Conservation (phyloP, 1,140 invertebrate genomes). For the Littorina saxatilis region DNA sequence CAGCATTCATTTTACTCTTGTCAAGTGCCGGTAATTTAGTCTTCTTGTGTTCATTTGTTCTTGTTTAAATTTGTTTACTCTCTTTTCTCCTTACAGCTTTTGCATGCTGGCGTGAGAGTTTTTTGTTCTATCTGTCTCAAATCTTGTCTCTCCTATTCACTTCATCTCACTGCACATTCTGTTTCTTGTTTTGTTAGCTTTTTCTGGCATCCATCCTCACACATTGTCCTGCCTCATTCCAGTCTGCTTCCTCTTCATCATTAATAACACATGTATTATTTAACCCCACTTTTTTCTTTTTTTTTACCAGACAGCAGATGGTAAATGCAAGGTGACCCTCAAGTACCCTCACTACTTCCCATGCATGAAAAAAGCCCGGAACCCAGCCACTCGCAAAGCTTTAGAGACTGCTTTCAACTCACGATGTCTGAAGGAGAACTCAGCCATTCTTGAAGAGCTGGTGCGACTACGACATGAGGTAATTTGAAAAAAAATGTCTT, state of each 20-base stretch:
- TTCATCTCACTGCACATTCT: neutral
- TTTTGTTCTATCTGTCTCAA: too few species aligned
- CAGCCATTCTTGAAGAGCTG: slow-evolving; percentile 75
- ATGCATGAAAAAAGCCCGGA: slow-evolving; percentile 77
- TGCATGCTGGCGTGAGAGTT: too few species aligned
- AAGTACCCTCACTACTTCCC: slow-evolving; percentile 80
- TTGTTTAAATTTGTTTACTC: neutral
- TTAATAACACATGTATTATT: too few species aligned
- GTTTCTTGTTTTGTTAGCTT: neutral
- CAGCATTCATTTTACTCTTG: neutral
- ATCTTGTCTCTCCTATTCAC: too few species aligned
- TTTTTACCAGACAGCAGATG: slow-evolving; percentile 70
- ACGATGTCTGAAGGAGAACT: slow-evolving; percentile 78
- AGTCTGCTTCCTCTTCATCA: too few species aligned
- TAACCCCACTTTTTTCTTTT: too few species aligned
- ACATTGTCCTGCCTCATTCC: too few species aligned
- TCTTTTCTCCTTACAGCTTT: too few species aligned
- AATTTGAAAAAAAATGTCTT: neutral
- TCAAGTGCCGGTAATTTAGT: neutral
- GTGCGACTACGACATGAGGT: slow-evolving; percentile 75
- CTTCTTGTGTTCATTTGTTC: neutral
- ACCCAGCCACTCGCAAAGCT: slow-evolving; percentile 75
- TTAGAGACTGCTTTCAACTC: slow-evolving; percentile 77
- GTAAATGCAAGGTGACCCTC: slow-evolving; percentile 76
- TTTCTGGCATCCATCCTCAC: neutral